A percentile compares a stretch with the other conserved stretches of the same genome.
Conservation (phyloP, 2,888 invertebrate species). For the Apomyelois bistriatella region DNA sequence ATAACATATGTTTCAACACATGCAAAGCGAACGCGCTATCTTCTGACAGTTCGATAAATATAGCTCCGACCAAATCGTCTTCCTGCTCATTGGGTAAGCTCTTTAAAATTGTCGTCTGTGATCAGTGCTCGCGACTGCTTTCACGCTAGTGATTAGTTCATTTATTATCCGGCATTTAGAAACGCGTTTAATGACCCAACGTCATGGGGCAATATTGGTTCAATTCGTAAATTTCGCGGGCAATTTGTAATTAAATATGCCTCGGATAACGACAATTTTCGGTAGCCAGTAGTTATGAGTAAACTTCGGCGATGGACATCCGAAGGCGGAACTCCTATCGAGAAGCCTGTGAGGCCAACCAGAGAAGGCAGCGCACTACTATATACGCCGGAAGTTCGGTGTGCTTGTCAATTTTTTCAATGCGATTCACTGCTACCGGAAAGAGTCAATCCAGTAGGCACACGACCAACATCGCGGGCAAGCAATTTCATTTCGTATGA, state of each 20-base stretch:
- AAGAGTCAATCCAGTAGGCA: constrained; percentile 84
- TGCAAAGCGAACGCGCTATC: constrained; percentile 73
- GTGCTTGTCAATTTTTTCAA: constrained; percentile 92
- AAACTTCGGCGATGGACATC: constrained; percentile 83
- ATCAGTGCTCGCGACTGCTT: constrained; percentile 75
- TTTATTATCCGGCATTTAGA: constrained; percentile 59
- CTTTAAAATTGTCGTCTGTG: constrained; percentile 77
- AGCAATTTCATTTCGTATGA: constrained; percentile 66
- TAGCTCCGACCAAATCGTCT: constrained; percentile 64
- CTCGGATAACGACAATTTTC: constrained; percentile 33
- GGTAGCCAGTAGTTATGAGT: constrained; percentile 65
- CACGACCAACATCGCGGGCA: constrained; percentile 82
- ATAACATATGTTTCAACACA: constrained; percentile 65
- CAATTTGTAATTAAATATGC: constrained; percentile 46
- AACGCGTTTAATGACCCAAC: constrained; percentile 58
- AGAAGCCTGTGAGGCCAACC: constrained; percentile 83
- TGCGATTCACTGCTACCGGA: constrained; percentile 89
- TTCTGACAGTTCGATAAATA: constrained; percentile 71
- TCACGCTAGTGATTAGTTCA: constrained; percentile 71
- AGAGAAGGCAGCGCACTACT: constrained; percentile 86
- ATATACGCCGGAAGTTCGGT: constrained; percentile 88
- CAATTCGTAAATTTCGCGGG: constrained; percentile 32
- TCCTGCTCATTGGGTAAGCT: constrained; percentile 73
- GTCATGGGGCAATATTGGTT: constrained; percentile 38
- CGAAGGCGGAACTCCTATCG: constrained; percentile 82